Evolutionary conservation across 37 sponge, comb jelly and placozoan genomes (phyloP).

Genomic region (Spongia lamella): DNA sequence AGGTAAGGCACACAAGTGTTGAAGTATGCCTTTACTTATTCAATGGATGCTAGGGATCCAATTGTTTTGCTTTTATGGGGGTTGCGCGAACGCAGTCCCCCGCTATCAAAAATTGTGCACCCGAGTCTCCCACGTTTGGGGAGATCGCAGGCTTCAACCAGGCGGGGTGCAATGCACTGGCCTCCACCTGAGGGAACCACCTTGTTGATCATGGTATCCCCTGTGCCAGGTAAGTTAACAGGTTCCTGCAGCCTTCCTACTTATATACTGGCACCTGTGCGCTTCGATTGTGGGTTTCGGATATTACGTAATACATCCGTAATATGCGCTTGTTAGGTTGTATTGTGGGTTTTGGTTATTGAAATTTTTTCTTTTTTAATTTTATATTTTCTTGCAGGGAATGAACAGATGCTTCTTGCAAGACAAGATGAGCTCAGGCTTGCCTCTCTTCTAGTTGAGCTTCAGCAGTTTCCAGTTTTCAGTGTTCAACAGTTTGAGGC

Average conservation of each 20-base stretch:
- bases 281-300: constrained; percentile 12
- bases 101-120: constrained; percentile 96
- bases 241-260: not conserved
- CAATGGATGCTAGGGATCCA: no score
- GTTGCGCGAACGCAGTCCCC: constrained; percentile 97
- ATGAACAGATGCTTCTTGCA: not conserved
- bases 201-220: constrained; percentile 91
- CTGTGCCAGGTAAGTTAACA: constrained; percentile 97
- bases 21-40: no score
- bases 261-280: not conserved
- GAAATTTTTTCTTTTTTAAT: no score
- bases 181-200: constrained; percentile 91
- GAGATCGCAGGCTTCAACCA: constrained; percentile 96
- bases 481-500: constrained; percentile 66
- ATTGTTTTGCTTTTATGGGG: constrained; percentile 48
- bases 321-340: no score
- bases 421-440: constrained; percentile 49
- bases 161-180: constrained; percentile 91
- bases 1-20: no score
- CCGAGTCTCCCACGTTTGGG: constrained; percentile 97
- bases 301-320: not conserved
- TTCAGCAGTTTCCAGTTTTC: constrained; percentile 61
- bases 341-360: no score
- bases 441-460: constrained; percentile 38
- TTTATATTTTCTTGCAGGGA: no score